Base-by-base conservation (phyloP, 2,113 vertebrate species). In the Oxyura jamaicensis region DNA sequence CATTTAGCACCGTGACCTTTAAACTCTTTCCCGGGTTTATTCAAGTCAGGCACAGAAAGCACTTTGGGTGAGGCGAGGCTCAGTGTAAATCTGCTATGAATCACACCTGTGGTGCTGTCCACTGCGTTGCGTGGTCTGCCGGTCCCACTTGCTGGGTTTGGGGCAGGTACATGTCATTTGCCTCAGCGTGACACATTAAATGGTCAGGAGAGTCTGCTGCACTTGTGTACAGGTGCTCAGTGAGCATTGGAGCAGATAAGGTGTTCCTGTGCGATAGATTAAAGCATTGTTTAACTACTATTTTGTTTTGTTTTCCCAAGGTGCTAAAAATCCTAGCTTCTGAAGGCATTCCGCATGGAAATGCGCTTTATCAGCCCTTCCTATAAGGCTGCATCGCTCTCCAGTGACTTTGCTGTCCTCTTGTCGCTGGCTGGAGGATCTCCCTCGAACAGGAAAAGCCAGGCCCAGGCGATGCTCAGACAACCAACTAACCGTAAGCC, bases 311-410 rank as follows among this genome's bases (percentile, higher is more conserved):
- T 46, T 18, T 63, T 68, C 22, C 69, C 8, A 6, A 75, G 52
- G n/a, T n/a, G 12, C 11, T n/a, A 14, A 12, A 72, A 68, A 33
- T 35, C 17, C 4, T 48, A 4, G 26, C 23, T 90, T 58, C 50
- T 71, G 50, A 53, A 44, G 52, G 2, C 1, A 8, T n/a, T 88
- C 35, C 31, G 17, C 2, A 2, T 21, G 44, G 72, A 80, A 80
- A 46, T 21, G 16, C 8, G 0, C 46, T 52, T 85, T 26, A 17
- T 14, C 53, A 26, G 2, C 6, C 0, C 25, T 81, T 11, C 29
- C n/a, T 39, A n/a, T 22, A 3, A 8, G 73, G 53, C 3, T n/a
- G 23, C 10, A 21, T 0, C 1, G 0, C 31, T 58, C n/a, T 33
- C 41, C 72, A 26, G 78, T 69, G 26, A 26, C 0, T 3, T n/a